Conservation (phyloP, 2,797 vertebrate genomes). For the Enoplosus armatus region DNA sequence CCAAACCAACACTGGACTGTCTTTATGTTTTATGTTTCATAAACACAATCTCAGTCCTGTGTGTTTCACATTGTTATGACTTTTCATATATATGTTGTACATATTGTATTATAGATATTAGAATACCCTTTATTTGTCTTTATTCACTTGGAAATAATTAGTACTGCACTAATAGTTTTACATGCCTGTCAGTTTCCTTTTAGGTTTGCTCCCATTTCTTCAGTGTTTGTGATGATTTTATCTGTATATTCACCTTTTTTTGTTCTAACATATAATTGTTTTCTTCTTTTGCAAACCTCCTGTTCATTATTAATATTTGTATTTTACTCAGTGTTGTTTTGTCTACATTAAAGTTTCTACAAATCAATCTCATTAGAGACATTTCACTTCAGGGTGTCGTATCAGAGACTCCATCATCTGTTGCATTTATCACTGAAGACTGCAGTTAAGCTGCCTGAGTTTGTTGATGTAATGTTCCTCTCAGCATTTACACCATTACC, state of each 20-base stretch:
- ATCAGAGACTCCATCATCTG: neutral
- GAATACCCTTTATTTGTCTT: neutral
- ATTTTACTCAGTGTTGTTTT: conserved; percentile 63
- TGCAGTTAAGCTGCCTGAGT: neutral
- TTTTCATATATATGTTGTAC: conserved; percentile 61
- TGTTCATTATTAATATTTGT: conserved; percentile 47
- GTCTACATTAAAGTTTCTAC: conserved; percentile 76
- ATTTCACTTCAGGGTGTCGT: conserved; percentile 11
- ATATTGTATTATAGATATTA: conserved; percentile 66
- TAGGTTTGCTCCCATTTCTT: conserved; percentile 17
- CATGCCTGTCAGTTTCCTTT: conserved; percentile 19
- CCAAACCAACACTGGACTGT: conserved; percentile 9
- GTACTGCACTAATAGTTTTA: conserved; percentile 22
- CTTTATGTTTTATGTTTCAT: conserved; percentile 34
- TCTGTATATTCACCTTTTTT: conserved; percentile 18
- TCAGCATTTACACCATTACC: neutral
- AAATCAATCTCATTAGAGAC: conserved; percentile 38
- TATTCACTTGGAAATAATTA: neutral
- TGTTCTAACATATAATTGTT: conserved; percentile 21
- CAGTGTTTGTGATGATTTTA: conserved; percentile 19
- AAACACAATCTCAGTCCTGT: conserved; percentile 38
- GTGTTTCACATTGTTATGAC: conserved; percentile 22
- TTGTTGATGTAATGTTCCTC: neutral
- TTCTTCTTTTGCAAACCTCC: conserved; percentile 34
- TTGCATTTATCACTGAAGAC: conserved; percentile 5